Evolutionary conservation across 2,113 vertebrate species (phyloP).

Genomic region (Ophiodon elongatus): DNA sequence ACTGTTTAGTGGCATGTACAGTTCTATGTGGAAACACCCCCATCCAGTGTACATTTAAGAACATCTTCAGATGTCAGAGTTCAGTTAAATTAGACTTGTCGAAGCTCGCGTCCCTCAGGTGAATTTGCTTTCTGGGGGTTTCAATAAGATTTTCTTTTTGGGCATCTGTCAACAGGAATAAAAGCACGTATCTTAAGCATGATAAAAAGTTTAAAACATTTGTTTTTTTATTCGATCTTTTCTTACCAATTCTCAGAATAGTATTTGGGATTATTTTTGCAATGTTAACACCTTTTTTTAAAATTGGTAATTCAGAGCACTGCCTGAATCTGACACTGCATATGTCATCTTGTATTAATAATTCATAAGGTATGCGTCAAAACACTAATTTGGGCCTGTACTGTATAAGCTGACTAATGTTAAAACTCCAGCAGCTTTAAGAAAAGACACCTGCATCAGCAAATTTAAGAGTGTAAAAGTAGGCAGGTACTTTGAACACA

Average conservation of each 20-base stretch:
- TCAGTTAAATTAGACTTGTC: not conserved
- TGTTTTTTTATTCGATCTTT: not conserved
- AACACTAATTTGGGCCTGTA: not conserved
- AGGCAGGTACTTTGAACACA: not conserved
- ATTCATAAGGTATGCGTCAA: not conserved
- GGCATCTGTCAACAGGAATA: not conserved
- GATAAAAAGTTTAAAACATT: not conserved
- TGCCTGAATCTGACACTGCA: conserved; percentile 5
- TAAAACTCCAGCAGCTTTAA: not conserved
- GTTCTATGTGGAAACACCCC: conserved; percentile 12
- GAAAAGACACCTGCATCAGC: not conserved
- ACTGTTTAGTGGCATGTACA: not conserved
- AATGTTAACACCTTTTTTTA: not conserved
- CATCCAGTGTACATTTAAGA: not conserved
- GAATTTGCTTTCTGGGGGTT: not conserved
- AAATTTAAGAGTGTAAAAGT: not conserved
- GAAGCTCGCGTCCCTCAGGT: not conserved
- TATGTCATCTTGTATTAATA: conserved; percentile 4
- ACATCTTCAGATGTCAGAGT: not conserved
- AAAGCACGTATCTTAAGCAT: not conserved
- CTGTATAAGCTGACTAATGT: not conserved
- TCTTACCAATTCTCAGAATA: not conserved
- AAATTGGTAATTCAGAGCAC: not conserved
- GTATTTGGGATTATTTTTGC: not conserved
- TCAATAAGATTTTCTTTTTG: not conserved